A percentile compares a stretch with the other conserved stretches of the same genome.
phyloP scores from a whole-genome alignment of 2,797 vertebrate genomes.

The Antrozous pallidus region DNA sequence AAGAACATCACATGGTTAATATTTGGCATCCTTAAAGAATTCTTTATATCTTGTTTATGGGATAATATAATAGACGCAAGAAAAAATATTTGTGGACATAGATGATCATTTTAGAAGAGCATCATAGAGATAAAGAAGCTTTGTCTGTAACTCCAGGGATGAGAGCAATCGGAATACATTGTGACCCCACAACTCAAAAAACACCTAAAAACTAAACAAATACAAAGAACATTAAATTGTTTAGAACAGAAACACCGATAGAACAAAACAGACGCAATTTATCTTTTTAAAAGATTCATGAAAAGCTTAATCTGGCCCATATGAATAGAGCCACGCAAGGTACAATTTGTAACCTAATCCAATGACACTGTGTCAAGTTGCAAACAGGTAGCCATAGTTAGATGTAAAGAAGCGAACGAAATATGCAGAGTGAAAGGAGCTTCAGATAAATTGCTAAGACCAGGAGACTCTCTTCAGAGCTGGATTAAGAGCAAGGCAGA shows the following conservation, averaged over 20 bases:
- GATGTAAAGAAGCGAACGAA: not conserved
- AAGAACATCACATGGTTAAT: not conserved
- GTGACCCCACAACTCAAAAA: constrained; percentile 23
- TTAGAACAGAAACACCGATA: constrained; percentile 7
- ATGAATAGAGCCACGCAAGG: not conserved
- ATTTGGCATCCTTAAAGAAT: not conserved
- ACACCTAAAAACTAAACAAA: constrained; percentile 30
- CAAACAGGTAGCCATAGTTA: not conserved
- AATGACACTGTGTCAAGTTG: not conserved
- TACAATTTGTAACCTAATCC: not conserved
- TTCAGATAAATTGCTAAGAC: not conserved
- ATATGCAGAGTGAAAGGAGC: not conserved
- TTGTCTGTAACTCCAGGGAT: not conserved
- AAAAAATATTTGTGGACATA: not conserved
- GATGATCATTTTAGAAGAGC: not conserved
- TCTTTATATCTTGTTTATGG: not conserved
- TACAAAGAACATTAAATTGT: not conserved
- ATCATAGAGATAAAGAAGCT: not conserved
- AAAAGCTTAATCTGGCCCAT: not conserved
- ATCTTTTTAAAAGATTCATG: constrained; percentile 21
- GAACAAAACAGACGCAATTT: constrained; percentile 19
- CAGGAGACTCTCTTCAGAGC: not conserved
- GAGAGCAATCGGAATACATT: constrained; percentile 29
- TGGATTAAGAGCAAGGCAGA: not conserved
- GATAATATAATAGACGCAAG: constrained; percentile 15